These are phyloP conservation scores for Octopus bimaculoides DNA, from an alignment of 1,140 invertebrate genomes.

Conservation along the genomic window DNA sequence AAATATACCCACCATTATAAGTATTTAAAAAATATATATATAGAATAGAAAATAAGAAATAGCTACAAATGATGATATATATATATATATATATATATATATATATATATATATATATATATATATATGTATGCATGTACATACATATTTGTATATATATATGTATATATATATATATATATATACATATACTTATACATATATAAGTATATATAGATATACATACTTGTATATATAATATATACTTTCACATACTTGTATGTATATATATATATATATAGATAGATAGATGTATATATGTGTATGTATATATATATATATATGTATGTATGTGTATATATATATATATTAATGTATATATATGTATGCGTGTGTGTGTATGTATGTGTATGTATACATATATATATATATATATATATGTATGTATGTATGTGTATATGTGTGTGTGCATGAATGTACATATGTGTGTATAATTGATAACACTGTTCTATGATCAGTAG, in stretches of 20 bases:
- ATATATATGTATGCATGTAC: neutral
- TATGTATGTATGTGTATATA: neutral
- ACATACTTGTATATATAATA: neutral
- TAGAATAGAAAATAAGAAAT: neutral
- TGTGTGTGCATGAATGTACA: neutral
- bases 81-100: neutral
- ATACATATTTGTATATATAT: neutral
- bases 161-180: neutral
- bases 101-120: neutral
- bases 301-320: neutral
- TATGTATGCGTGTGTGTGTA: neutral
- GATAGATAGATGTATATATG: neutral
- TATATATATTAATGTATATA: neutral
- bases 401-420: neutral
- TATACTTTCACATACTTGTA: neutral
- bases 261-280: neutral
- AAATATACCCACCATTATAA: neutral
- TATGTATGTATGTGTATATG: neutral
- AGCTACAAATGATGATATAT: neutral
- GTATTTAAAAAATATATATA: neutral
- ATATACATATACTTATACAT: neutral
- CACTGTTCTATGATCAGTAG: no score
- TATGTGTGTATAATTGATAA: no score
- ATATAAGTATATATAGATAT: neutral
- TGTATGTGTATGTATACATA: neutral